These are phyloP conservation scores for Nomada fabriciana DNA, from an alignment of 2,888 invertebrate genomes.

Conservation along the genomic window DNA sequence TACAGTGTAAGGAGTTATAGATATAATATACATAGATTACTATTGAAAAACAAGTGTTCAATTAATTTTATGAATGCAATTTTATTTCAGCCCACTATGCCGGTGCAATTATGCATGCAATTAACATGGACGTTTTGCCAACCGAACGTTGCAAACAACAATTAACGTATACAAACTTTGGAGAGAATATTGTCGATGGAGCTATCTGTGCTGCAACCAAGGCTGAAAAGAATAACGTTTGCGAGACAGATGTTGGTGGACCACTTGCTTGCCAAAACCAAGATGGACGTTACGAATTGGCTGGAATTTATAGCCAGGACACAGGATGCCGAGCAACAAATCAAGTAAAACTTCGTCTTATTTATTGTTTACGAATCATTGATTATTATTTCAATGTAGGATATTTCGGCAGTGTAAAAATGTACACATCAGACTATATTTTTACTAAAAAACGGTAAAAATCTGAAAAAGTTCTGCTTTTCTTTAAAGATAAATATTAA, in stretches of 20 bases:
- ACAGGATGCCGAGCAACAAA: slow-evolving; percentile 87
- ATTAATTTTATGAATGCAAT: slow-evolving; percentile 4
- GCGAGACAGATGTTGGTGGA: slow-evolving; percentile 93
- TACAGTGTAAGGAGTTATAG: too few relatives aligned
- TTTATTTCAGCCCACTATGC: slow-evolving; percentile 88
- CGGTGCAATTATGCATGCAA: slow-evolving; percentile 91
- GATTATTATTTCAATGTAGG: too few relatives aligned
- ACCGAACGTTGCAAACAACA: slow-evolving; percentile 87
- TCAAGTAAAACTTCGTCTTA: slow-evolving; percentile 72
- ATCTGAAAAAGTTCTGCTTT: too few relatives aligned
- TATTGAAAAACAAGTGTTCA: not conserved
- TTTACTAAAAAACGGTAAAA: too few relatives aligned
- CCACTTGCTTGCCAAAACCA: slow-evolving; percentile 92
- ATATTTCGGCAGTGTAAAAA: too few relatives aligned
- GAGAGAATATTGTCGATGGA: slow-evolving; percentile 87
- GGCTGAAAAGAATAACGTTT: slow-evolving; percentile 89
- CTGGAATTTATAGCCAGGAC: slow-evolving; percentile 92
- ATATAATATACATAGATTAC: too few relatives aligned
- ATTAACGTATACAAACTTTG: slow-evolving; percentile 86
- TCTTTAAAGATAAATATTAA: not conserved
- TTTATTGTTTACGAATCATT: not conserved
- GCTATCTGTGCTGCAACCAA: slow-evolving; percentile 89
- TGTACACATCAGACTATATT: too few relatives aligned
- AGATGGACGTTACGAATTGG: slow-evolving; percentile 88
- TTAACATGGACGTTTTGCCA: slow-evolving; percentile 89